Base-by-base conservation (phyloP, 2,888 invertebrate genomes). In the Drosophila meridiana region DNA sequence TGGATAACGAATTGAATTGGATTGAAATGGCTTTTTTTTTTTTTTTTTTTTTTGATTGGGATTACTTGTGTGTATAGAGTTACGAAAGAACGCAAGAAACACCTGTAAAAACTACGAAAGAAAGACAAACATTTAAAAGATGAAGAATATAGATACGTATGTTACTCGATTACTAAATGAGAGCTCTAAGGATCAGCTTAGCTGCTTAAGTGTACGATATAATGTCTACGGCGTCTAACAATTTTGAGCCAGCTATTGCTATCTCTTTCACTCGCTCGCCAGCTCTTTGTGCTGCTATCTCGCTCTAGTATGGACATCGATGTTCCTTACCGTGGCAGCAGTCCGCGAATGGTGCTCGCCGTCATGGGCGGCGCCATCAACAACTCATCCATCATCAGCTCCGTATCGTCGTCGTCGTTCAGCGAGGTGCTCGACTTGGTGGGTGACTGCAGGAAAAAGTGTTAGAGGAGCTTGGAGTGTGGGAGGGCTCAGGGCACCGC, bases 311-410 rank as follows among this genome's bases (percentile, higher is more conserved):
- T 20, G 42, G 14, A 42, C 6, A 36, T 42, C 26, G 30, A 20
- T 32, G 42, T 11, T 11, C 30, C 56, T 56, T 65, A 95, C 94
- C 96, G 95, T 74, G 96, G 96, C 74, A 96, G 92, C 43, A 96
- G 93, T 42, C 96, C 96, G 78, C 96, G 94, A 62, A 96, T 94
- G 1, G 95, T 95, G 52, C 96, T 95, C 78, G 96, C 96, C n/a
- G 96, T 95, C 89, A 96, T 95, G 0, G 96, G 96, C 0, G 96
- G 96, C 9, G 96, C 96, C 96, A 96, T 96, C 50, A 96, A 92
- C 6, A 96, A 94, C 85, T 96, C 96, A 82, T 96, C 96, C 96
- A 96, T 96, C 96, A 96, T 96, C 57, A 96, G 94, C 84, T 97
- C 97, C 0, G 96, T 96, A 68, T 97, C 97, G 83, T 97, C 97